phyloP scores from a whole-genome alignment of 2,113 vertebrate genomes.

The Stegastes partitus region DNA sequence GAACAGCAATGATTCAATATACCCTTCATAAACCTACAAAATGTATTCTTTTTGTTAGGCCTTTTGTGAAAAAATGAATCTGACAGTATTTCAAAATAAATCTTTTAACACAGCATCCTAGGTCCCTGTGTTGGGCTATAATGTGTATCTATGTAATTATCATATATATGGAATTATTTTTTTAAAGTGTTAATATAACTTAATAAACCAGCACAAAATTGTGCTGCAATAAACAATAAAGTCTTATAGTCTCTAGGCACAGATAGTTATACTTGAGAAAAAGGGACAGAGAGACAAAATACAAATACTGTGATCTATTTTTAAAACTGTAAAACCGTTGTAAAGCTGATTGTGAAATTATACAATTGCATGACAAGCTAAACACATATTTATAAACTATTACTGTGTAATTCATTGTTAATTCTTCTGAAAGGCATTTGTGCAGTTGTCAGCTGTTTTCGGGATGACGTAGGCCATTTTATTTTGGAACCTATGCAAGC shows the following conservation, averaged over 20 bases:
- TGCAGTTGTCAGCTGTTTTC: neutral
- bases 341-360: neutral
- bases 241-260: neutral
- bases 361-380: constrained; percentile 7
- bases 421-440: neutral
- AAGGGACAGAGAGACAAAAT: neutral
- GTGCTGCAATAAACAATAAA: neutral
- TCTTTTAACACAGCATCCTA: too few relatives aligned
- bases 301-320: neutral
- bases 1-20: too few relatives aligned
- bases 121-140: neutral
- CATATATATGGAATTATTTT: neutral
- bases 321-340: neutral
- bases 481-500: constrained; percentile 6
- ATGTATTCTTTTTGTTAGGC: too few relatives aligned
- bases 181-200: neutral
- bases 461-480: constrained; percentile 13
- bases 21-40: too few relatives aligned
- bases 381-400: neutral
- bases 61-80: too few relatives aligned
- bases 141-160: neutral
- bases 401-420: neutral
- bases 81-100: too few relatives aligned
- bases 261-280: neutral
- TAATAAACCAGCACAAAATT: neutral